Evolutionary conservation across 1,140 invertebrate species (phyloP), one percentile per base, ranked within the genome.

Genomic region (Centruroides sculpturatus): DNA sequence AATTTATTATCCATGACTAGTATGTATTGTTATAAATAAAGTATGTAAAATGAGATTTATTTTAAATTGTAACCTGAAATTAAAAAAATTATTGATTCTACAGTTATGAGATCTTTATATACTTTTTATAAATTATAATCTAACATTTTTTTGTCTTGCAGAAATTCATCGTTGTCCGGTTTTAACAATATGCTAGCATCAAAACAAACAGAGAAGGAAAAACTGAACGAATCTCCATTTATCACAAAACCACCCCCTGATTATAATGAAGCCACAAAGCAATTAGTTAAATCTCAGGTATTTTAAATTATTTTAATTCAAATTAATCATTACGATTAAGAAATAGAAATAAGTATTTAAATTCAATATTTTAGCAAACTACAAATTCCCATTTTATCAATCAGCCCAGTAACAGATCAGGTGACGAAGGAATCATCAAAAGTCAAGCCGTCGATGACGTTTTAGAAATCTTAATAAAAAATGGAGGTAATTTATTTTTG

Each of bases 401-500:
- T 5, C 6, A 47, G 11, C 52, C 13, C 52, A 3, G 23, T 51
- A 41, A 41, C 41, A 41, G 41, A 41, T 41, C 41, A 7, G 48
- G 47, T 59, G 51, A 57, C n/a, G 55, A 52, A 23, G 69, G 70
- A 58, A 76, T 79, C 65, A 76, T 86, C 10, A 88, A 89, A 68
- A 86, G 85, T 71, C 89, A 94, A 73, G 86, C 87, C 53, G 87
- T 96, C 60, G 91, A 94, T 71, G 92, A 96, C 74, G 91, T 96
- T 0, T 73, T 97, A n/a, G 90, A 95, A 70, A 94, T 96, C 67
- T 77, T 96, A 0, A 93, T 95, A 34, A 86, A 92, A 71, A 92
- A 91, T 72, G 92, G 92, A 54, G 92, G 62, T 63, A 59, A 35
- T 34, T 51, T 51, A 10, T 10, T 49, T 23, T 23, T 23, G 23